phyloP scores from a whole-genome alignment of 2,113 vertebrate species.

The Lasiurus cinereus region DNA sequence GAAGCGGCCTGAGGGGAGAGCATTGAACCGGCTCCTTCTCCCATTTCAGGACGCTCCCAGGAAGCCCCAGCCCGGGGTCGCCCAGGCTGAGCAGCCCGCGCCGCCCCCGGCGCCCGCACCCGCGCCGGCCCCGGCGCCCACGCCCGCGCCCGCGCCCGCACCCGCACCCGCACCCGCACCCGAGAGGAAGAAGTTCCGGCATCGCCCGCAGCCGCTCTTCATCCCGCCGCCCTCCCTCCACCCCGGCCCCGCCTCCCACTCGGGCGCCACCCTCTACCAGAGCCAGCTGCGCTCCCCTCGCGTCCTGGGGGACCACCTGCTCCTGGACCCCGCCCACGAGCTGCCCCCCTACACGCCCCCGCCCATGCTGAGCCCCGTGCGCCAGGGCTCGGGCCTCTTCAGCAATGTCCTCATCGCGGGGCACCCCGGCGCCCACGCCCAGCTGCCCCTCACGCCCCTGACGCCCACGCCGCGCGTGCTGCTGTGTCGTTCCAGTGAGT shows the following conservation, averaged over 20 bases:
- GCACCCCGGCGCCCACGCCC: slow-evolving; percentile 80
- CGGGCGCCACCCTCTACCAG: slow-evolving; percentile 91
- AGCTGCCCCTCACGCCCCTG: slow-evolving; percentile 89
- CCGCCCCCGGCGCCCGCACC: neutral
- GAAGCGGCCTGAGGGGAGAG: neutral
- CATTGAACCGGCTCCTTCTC: slow-evolving; percentile 16
- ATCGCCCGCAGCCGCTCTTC: slow-evolving; percentile 91
- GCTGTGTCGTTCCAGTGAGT: slow-evolving; percentile 91
- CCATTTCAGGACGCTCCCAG: slow-evolving; percentile 86
- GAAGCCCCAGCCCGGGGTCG: slow-evolving; percentile 80
- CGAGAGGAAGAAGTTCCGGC: slow-evolving; percentile 91
- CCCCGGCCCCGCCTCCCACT: slow-evolving; percentile 82
- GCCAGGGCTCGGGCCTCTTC: slow-evolving; percentile 94
- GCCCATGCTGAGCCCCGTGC: slow-evolving; percentile 93
- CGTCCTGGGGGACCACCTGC: slow-evolving; percentile 87
- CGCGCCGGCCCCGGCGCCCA: slow-evolving; percentile 73
- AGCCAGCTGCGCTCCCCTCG: slow-evolving; percentile 92
- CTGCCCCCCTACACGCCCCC: slow-evolving; percentile 92
- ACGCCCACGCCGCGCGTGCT: slow-evolving; percentile 89
- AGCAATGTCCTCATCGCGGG: slow-evolving; percentile 87
- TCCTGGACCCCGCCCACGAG: slow-evolving; percentile 85
- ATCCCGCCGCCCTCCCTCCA: slow-evolving; percentile 90
- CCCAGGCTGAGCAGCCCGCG: slow-evolving; percentile 86
- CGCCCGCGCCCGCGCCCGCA: slow-evolving; percentile 88
- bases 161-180: slow-evolving; percentile 85